These are phyloP conservation scores for Micoletzkya japonica DNA, from an alignment of 2,888 invertebrate genomes.

Conservation along the genomic window DNA sequence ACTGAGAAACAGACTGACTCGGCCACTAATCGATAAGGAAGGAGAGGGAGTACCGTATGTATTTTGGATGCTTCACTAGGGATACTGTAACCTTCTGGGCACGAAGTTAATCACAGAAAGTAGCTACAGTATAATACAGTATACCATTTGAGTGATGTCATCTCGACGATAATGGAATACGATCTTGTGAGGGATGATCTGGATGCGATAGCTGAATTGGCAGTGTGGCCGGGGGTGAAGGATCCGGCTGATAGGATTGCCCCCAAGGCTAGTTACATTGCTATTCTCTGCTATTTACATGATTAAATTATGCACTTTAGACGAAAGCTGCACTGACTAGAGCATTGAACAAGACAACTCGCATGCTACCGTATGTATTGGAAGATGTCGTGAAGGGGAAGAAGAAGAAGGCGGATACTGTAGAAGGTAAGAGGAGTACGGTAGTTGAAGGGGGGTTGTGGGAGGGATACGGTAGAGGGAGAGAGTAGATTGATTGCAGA, in stretches of 20 bases:
- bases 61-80: neutral
- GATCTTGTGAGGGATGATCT: constrained; percentile 86
- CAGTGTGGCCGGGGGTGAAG: constrained; percentile 73
- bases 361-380: constrained; percentile 79
- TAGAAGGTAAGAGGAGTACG: neutral
- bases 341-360: constrained; percentile 83
- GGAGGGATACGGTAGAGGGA: neutral
- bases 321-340: constrained; percentile 92
- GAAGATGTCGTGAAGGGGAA: constrained; percentile 60
- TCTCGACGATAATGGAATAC: constrained; percentile 81
- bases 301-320: constrained; percentile 65
- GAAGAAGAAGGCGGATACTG: constrained; percentile 29
- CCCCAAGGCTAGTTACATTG: constrained; percentile 63
- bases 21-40: constrained; percentile 74
- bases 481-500: constrained; percentile 27
- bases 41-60: constrained; percentile 43
- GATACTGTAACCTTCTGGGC: neutral
- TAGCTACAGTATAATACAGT: neutral
- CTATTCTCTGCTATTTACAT: neutral
- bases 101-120: neutral
- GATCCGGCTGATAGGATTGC: constrained; percentile 77
- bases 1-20: constrained; percentile 77
- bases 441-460: neutral
- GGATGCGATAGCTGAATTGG: constrained; percentile 83
- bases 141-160: constrained; percentile 66